Conservation (phyloP, 2,888 invertebrate genomes). For the Clistopyga incitator region DNA sequence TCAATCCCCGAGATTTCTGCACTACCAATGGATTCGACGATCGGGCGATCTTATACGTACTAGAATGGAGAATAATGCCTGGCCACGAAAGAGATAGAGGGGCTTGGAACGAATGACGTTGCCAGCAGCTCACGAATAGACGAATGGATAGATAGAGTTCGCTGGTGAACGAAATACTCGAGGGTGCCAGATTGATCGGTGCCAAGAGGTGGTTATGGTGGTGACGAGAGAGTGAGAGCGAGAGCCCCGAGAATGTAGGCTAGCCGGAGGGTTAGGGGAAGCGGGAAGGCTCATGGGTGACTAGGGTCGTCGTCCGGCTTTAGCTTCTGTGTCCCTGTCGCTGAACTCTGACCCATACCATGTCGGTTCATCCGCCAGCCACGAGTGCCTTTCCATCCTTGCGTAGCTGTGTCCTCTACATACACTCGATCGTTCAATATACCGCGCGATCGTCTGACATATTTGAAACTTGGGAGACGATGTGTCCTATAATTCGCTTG, state of each 20-base stretch:
- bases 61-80: conserved; percentile 69
- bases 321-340: conserved; percentile 71
- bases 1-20: conserved; percentile 63
- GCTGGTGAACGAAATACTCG: conserved; percentile 60
- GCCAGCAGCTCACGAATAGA: conserved; percentile 64
- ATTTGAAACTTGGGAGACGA: conserved; percentile 24
- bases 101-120: conserved; percentile 60
- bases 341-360: conserved; percentile 63
- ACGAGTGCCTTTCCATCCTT: conserved; percentile 33
- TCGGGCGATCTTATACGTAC: conserved; percentile 57
- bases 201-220: conserved; percentile 75
- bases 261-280: conserved; percentile 51
- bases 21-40: conserved; percentile 56
- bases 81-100: conserved; percentile 36
- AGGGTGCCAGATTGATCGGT: conserved; percentile 78
- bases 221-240: conserved; percentile 72
- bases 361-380: conserved; percentile 37
- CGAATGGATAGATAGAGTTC: conserved; percentile 66
- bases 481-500: neutral
- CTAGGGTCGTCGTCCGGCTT: conserved; percentile 78
- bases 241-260: conserved; percentile 64
- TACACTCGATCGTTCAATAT: conserved; percentile 44
- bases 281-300: conserved; percentile 74
- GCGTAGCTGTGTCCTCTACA: conserved; percentile 39
- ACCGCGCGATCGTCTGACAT: conserved; percentile 33